Evolutionary conservation across 2,797 vertebrate genomes (phyloP).

Genomic region (Meda fulgida): DNA sequence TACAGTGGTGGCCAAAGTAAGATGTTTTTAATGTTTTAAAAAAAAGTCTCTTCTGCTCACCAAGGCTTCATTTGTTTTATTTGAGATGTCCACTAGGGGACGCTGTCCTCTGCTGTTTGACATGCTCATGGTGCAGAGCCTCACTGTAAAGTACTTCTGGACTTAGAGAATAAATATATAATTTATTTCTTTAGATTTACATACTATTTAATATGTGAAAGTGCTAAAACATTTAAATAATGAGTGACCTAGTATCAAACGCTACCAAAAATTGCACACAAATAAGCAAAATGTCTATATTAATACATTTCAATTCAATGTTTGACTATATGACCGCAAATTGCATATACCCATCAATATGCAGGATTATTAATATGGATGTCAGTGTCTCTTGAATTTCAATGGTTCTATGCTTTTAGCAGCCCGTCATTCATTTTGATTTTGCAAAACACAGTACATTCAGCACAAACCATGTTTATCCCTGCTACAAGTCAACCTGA

Average conservation of each 20-base stretch:
- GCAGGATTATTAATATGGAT: neutral
- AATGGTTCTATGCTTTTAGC: neutral
- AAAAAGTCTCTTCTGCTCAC: too few species aligned
- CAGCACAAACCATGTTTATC: conserved; percentile 13
- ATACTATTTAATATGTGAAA: too few species aligned
- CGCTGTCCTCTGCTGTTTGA: neutral
- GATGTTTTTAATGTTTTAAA: too few species aligned
- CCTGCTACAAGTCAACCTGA: neutral
- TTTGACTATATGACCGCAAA: neutral
- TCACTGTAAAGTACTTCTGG: neutral
- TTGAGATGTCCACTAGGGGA: neutral
- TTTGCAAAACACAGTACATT: neutral
- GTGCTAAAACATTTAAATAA: too few species aligned
- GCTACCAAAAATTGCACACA: neutral
- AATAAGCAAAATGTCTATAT: neutral
- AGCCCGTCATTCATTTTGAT: neutral
- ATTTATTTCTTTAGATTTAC: neutral
- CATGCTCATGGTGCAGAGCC: neutral
- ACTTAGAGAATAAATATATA: neutral
- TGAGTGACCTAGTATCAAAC: too few species aligned
- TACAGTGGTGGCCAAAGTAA: too few species aligned
- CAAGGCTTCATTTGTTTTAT: neutral
- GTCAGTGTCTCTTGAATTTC: neutral
- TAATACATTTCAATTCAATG: neutral
- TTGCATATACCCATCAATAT: neutral